A percentile compares a stretch with the other conserved stretches of the same genome.
These are phyloP conservation scores for Labrus mixtus DNA, from an alignment of 2,113 vertebrate species.

Conservation along the genomic window DNA sequence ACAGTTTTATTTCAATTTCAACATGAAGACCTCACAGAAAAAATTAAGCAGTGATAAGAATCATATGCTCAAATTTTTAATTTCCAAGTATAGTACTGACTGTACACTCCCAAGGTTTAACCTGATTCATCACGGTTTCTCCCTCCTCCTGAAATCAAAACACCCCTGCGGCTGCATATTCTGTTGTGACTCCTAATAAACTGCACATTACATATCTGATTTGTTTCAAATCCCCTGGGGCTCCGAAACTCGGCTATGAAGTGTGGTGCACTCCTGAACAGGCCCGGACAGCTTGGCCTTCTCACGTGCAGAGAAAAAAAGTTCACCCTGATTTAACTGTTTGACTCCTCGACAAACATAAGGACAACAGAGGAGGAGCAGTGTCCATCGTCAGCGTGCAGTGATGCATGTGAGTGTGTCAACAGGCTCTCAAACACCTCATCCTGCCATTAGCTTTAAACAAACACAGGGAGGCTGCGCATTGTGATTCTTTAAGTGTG, in stretches of 20 bases:
- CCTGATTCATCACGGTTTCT: conserved; percentile 31
- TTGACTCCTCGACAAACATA: conserved; percentile 56
- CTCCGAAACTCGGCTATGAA: conserved; percentile 8
- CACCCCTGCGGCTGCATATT: conserved; percentile 16
- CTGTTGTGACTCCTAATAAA: conserved; percentile 13
- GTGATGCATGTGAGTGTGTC: conserved; percentile 56
- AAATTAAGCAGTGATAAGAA: not conserved
- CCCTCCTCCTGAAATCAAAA: conserved; percentile 20
- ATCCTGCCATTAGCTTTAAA: conserved; percentile 68
- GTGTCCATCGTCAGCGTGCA: conserved; percentile 54
- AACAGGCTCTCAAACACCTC: conserved; percentile 64
- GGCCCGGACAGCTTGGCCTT: conserved; percentile 11
- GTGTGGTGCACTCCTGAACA: conserved; percentile 21
- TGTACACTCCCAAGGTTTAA: not conserved
- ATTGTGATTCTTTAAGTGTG: conserved; percentile 37
- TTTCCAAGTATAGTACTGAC: not conserved
- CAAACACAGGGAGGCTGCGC: conserved; percentile 63
- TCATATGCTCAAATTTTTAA: too few species aligned
- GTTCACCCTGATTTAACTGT: conserved; percentile 46
- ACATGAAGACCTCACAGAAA: conserved; percentile 2
- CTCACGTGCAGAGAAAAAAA: conserved; percentile 10
- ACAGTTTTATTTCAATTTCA: not conserved
- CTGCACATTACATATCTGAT: conserved; percentile 17
- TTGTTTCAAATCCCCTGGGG: conserved; percentile 31
- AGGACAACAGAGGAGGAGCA: conserved; percentile 53